A percentile compares a stretch with the other conserved stretches of the same genome.
These are phyloP conservation scores for Melanophora roralis DNA, from an alignment of 2,888 invertebrate genomes.

Conservation along the genomic window DNA sequence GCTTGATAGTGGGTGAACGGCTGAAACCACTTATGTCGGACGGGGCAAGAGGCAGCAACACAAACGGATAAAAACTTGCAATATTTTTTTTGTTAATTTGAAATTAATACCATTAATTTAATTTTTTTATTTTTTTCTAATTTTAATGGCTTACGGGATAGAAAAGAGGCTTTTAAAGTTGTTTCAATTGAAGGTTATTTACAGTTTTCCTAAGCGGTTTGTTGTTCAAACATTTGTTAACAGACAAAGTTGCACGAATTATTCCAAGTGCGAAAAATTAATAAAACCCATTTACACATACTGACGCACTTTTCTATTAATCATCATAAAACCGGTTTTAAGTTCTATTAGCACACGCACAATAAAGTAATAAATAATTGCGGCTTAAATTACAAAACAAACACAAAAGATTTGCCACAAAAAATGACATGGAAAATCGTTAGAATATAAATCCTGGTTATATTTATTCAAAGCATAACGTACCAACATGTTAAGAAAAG, in stretches of 20 bases:
- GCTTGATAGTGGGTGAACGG: slow-evolving; percentile 53
- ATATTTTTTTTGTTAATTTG: slow-evolving; percentile 54
- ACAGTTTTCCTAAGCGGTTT: slow-evolving; percentile 6
- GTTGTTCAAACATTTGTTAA: slow-evolving; percentile 30
- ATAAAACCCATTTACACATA: background rate
- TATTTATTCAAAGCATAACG: too few species aligned
- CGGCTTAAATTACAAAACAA: background rate
- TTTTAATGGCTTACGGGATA: background rate
- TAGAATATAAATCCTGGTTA: background rate
- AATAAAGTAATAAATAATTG: slow-evolving; percentile 28
- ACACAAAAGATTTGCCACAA: slow-evolving; percentile 26
- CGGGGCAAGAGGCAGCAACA: background rate
- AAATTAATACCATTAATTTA: slow-evolving; percentile 59
- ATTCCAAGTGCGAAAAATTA: slow-evolving; percentile 56
- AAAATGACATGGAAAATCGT: background rate
- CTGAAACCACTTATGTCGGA: slow-evolving; percentile 2
- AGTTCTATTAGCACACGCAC: slow-evolving; percentile 15
- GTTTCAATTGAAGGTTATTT: slow-evolving; percentile 46
- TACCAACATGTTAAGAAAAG: background rate
- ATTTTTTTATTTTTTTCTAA: background rate
- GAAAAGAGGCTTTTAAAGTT: background rate
- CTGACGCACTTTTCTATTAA: slow-evolving; percentile 9
- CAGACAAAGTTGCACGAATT: slow-evolving; percentile 32
- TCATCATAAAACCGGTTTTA: slow-evolving; percentile 48
- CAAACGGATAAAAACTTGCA: background rate